phyloP scores from a whole-genome alignment of 2,113 vertebrate genomes.

The Circaetus gallicus region DNA sequence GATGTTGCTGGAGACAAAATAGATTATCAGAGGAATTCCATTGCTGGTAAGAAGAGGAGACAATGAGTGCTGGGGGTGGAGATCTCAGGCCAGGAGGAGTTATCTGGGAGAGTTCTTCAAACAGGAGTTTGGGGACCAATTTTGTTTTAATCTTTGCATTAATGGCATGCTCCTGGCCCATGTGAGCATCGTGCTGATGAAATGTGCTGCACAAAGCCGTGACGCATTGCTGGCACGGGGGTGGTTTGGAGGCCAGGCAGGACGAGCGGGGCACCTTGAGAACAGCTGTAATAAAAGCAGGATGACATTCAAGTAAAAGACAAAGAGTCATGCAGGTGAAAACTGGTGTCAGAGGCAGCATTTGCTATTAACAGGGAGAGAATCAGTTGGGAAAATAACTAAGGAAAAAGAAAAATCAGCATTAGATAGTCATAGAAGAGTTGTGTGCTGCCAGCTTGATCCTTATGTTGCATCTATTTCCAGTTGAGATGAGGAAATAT shows the following conservation, averaged over 20 bases:
- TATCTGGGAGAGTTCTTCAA: neutral
- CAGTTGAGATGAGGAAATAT: neutral
- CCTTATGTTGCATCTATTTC: neutral
- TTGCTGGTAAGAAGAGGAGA: neutral
- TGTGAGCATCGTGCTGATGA: neutral
- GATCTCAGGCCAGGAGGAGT: neutral
- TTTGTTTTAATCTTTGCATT: neutral
- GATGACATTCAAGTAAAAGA: conserved; percentile 47
- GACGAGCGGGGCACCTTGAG: neutral
- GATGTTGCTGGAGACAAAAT: conserved; percentile 18
- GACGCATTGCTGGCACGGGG: neutral
- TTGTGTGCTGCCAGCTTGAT: neutral
- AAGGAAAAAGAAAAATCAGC: neutral
- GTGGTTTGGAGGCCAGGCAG: neutral
- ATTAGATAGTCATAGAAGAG: neutral
- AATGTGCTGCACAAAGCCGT: neutral
- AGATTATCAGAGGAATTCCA: neutral
- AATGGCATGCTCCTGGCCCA: neutral
- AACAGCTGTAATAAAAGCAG: neutral
- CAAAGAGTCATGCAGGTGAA: conserved; percentile 7
- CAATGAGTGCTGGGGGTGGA: neutral
- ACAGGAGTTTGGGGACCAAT: neutral
- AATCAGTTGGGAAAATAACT: neutral
- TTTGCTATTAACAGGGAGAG: conserved; percentile 15
- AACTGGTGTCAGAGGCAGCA: neutral